phyloP scores from a whole-genome alignment of 2,888 invertebrate genomes.

The Cyrtodaria siliqua region DNA sequence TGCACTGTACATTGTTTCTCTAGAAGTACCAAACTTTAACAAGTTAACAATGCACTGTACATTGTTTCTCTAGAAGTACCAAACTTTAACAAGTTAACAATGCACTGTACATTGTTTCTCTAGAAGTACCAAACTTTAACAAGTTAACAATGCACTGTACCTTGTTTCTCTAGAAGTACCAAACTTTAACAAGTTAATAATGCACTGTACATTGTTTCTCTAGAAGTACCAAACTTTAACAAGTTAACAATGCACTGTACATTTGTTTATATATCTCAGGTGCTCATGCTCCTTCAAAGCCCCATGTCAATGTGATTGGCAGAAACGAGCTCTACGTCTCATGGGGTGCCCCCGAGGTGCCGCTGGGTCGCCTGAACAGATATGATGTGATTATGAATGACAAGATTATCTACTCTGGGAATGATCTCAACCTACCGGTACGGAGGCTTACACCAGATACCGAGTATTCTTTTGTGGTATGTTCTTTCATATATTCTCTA shows the following conservation, averaged over 20 bases:
- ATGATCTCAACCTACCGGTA: conserved; percentile 79
- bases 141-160: no score
- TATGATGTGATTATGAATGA: conserved; percentile 84
- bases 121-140: no score
- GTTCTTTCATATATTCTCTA: no score
- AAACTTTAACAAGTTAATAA: no score
- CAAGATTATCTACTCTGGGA: conserved; percentile 84
- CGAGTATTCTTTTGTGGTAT: conserved; percentile 84
- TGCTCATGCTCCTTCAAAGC: conserved; percentile 84
- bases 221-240: neutral
- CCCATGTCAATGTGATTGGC: conserved; percentile 83
- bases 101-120: no score
- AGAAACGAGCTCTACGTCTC: conserved; percentile 84
- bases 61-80: no score
- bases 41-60: no score
- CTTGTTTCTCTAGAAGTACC: no score
- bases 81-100: no score
- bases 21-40: no score
- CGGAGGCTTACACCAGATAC: conserved; percentile 83
- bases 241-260: neutral
- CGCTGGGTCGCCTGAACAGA: conserved; percentile 83
- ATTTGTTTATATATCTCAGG: conserved; percentile 67
- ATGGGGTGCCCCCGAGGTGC: conserved; percentile 85
- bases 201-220: no score
- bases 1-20: no score